These are phyloP conservation scores for Pangasius sanitwongsei DNA, from an alignment of 2,797 vertebrate species.

Conservation along the genomic window DNA sequence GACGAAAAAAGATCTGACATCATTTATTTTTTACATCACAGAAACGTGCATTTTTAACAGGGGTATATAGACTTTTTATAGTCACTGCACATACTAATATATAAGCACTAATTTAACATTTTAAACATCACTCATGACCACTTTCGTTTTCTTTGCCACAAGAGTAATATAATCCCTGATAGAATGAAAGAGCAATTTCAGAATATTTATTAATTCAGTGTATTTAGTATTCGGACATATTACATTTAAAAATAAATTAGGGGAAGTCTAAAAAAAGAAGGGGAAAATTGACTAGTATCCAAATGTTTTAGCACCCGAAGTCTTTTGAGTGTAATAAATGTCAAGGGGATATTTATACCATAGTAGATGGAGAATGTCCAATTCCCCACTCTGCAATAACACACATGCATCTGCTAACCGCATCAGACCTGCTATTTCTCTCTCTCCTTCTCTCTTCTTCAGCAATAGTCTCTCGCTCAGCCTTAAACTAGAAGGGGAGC, in stretches of 20 bases:
- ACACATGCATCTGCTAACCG: constrained; percentile 90
- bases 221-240: constrained; percentile 35
- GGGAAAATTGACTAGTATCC: constrained; percentile 79
- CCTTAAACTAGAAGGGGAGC: constrained; percentile 68
- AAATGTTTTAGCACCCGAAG: constrained; percentile 96
- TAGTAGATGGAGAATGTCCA: constrained; percentile 91
- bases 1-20: background rate
- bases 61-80: background rate
- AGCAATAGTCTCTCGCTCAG: constrained; percentile 16
- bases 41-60: background rate
- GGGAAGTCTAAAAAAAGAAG: constrained; percentile 43
- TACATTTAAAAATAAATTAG: constrained; percentile 46
- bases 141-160: background rate
- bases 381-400: constrained; percentile 86
- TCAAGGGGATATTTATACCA: constrained; percentile 92
- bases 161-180: background rate
- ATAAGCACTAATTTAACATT: background rate
- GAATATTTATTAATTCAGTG: constrained; percentile 23
- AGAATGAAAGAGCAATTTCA: background rate
- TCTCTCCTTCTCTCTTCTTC: constrained; percentile 16
- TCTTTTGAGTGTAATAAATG: constrained; percentile 93
- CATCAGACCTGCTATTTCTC: constrained; percentile 76
- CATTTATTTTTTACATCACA: background rate
- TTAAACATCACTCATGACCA: background rate
- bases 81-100: background rate